A percentile compares a stretch with the other conserved stretches of the same genome.
phyloP scores from a whole-genome alignment of 2,113 vertebrate species.

The Grammomys dolichurus region DNA sequence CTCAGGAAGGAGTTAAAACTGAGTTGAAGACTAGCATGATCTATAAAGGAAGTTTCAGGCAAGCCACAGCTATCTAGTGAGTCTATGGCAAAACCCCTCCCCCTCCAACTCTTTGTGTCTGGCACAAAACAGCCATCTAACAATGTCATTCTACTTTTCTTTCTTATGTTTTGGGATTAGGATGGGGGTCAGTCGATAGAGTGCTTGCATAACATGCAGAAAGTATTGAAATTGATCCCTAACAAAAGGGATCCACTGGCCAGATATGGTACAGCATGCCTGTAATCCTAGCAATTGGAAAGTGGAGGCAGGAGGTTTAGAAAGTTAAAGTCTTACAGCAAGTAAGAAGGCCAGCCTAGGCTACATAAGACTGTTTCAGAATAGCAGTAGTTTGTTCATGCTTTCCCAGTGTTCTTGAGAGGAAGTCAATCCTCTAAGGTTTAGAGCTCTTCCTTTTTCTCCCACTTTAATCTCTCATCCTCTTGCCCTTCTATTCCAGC shows the following conservation, averaged over 20 bases:
- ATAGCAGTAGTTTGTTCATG: not conserved
- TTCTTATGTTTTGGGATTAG: not conserved
- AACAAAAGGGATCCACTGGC: not conserved
- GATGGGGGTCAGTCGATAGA: not conserved
- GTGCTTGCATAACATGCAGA: no score
- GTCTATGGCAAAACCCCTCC: not conserved
- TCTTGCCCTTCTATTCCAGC: not conserved
- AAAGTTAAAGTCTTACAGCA: not conserved
- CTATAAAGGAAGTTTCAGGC: not conserved
- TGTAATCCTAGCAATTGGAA: not conserved
- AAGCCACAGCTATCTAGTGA: not conserved
- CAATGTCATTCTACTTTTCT: not conserved
- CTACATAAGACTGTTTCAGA: not conserved
- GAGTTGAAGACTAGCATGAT: not conserved
- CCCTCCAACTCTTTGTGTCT: not conserved
- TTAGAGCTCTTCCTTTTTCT: not conserved
- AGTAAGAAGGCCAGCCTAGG: not conserved
- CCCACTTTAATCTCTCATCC: not conserved
- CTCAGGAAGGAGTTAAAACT: not conserved
- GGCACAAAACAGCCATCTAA: not conserved
- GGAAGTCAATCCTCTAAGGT: not conserved
- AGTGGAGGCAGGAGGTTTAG: not conserved
- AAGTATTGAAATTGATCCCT: no score
- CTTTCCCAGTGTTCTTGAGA: not conserved
- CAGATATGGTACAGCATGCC: not conserved